Percentiles rank a stretch among this genome's conserved stretches.
Evolutionary conservation across 2,797 vertebrate genomes (phyloP).

Genomic region (Falco cherrug): DNA sequence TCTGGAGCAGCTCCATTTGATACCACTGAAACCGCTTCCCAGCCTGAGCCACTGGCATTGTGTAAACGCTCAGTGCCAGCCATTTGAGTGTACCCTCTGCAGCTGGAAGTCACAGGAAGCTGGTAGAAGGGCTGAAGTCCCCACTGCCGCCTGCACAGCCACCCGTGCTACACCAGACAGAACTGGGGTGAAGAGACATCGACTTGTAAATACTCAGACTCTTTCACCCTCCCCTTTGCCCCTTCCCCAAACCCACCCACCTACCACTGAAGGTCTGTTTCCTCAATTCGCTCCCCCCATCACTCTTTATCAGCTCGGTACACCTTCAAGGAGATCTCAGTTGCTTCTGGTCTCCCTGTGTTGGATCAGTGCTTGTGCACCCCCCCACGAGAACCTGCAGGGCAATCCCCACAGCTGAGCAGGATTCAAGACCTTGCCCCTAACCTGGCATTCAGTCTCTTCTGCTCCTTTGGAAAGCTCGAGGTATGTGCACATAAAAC

Average conservation of each 20-base stretch:
- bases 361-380: background rate
- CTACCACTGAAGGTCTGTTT: background rate
- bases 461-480: background rate
- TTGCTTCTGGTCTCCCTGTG: background rate
- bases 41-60: background rate
- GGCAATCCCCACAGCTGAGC: background rate
- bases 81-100: background rate
- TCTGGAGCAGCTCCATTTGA: background rate
- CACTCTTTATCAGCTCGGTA: background rate
- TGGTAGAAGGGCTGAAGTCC: background rate
- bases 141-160: background rate
- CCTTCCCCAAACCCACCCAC: background rate
- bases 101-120: background rate
- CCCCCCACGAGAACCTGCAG: background rate
- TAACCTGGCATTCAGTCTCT: background rate
- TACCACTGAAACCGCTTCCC: background rate
- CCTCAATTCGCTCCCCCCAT: background rate
- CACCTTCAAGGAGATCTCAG: background rate
- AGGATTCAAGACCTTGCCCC: background rate
- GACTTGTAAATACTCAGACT: accelerated
- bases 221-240: background rate
- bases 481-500: background rate
- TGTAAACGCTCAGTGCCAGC: background rate
- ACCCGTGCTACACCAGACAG: background rate
- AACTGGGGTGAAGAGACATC: accelerated